Evolutionary conservation across 1,140 invertebrate genomes (phyloP), one percentile per base, ranked within the genome.

Genomic region (Drosophila micromelanica): DNA sequence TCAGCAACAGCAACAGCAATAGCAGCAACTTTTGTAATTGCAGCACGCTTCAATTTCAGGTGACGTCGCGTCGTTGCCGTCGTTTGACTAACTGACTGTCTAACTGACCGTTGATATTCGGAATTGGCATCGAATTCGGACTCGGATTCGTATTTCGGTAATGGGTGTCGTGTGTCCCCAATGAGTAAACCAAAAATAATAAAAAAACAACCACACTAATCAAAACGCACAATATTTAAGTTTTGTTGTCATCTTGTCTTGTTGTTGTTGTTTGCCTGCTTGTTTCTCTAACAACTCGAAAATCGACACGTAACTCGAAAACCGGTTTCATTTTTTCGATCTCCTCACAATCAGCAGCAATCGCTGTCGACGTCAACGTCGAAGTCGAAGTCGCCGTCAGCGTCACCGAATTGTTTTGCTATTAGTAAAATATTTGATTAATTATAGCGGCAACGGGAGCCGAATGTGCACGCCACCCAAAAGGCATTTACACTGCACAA

Each of bases 401-500:
- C 15, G n/a, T 45, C 38, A 30, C 27, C 80, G 73, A 73, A 86
- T 80, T 86, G 81, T 80, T 86, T 80, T 68, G 77, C 56, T 74
- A 85, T 86, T 86, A 77, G 81, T 77, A 63, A 68, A 71, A 80
- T 59, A 80, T 86, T 80, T 85, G 73, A 85, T 85, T 85, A 85
- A 85, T 86, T 85, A 63, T 77, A 73, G 62, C 61, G 49, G 32
- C 74, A 57, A 62, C 42, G 74, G 54, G 79, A 35, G 32, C 78
- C 74, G 54, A 38, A 37, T 73, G 74, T 62, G 63, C 64, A 64
- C 45, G 70, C 54, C 70, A 74, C 52, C 69, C 78, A 73, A 82
- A 68, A 57, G 78, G 54, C 64, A 64, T 73, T 68, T 68, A 82
- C 79, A 82, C 80, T 55, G 20, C 32, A 20, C 59, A 67, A 56